These are phyloP conservation scores for Pampusana beccarii DNA, from an alignment of 2,113 vertebrate genomes.

Conservation along the genomic window DNA sequence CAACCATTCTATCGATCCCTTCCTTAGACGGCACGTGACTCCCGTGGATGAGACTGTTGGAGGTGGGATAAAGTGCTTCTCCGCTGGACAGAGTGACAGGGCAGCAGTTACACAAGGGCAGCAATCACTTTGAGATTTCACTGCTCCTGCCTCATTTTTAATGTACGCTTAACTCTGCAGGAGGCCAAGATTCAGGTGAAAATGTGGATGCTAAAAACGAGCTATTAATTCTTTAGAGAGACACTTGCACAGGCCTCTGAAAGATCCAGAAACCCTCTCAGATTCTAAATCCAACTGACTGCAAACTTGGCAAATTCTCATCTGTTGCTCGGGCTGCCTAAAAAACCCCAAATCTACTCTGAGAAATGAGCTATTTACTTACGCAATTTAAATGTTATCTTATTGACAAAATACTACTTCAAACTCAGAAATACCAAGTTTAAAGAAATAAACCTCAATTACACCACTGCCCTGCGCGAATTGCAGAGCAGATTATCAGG, in stretches of 20 bases:
- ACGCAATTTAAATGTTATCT: rapidly evolving
- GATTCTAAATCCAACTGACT: rapidly evolving
- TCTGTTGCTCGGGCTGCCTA: rapidly evolving
- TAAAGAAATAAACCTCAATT: background rate
- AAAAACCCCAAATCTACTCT: background rate
- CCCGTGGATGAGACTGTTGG: slow-evolving; percentile 92
- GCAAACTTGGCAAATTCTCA: background rate
- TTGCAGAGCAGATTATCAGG: rapidly evolving
- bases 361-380: rapidly evolving
- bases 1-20: slow-evolving; percentile 92
- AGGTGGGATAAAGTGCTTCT: slow-evolving; percentile 91
- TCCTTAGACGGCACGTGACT: slow-evolving; percentile 88
- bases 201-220: rapidly evolving
- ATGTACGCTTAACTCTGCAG: rapidly evolving
- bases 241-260: rapidly evolving
- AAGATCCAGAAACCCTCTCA: rapidly evolving
- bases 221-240: background rate
- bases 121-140: rapidly evolving
- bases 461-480: rapidly evolving
- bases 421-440: rapidly evolving
- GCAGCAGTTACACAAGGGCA: background rate
- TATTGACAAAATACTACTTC: rapidly evolving
- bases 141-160: rapidly evolving
- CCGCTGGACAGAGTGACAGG: slow-evolving; percentile 73
- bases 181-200: rapidly evolving